Evolutionary conservation across 2,797 vertebrate species (phyloP).

Genomic region (Bradypodion pumilum): DNA sequence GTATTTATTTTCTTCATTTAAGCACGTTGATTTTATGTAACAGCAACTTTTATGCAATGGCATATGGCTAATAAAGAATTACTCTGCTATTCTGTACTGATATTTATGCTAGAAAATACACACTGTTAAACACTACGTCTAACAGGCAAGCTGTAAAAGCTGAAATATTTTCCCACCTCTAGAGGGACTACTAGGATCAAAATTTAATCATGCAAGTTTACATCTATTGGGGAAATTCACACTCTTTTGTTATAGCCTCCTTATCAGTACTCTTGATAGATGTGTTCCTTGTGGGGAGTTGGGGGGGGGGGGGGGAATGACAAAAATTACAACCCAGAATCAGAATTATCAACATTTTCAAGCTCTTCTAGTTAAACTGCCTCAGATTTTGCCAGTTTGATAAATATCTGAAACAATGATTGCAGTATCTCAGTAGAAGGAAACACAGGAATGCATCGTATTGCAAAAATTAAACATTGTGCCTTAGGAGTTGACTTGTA

Average conservation of each 20-base stretch:
- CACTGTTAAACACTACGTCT: not conserved
- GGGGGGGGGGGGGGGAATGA: no score
- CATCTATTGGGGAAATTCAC: not conserved
- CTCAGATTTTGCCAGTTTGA: not conserved
- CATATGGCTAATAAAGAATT: no score
- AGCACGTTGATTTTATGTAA: no score
- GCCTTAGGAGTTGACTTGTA: no score
- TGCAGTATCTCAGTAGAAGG: not conserved
- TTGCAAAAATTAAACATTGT: no score
- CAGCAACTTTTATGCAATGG: no score
- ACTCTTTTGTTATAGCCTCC: not conserved
- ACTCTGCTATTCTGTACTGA: no score
- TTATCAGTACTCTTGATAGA: not conserved
- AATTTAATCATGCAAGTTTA: constrained; percentile 12
- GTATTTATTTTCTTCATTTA: no score
- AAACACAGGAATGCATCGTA: not conserved
- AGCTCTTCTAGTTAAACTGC: not conserved
- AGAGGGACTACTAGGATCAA: constrained; percentile 71
- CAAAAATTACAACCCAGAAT: not conserved
- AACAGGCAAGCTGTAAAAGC: not conserved
- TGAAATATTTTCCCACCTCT: constrained; percentile 55
- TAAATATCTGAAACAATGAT: not conserved
- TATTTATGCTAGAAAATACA: not conserved
- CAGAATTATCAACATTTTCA: not conserved
- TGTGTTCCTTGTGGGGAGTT: not conserved